Evolutionary conservation across 2,113 vertebrate genomes (phyloP).

Genomic region (Eretmochelys imbricata): DNA sequence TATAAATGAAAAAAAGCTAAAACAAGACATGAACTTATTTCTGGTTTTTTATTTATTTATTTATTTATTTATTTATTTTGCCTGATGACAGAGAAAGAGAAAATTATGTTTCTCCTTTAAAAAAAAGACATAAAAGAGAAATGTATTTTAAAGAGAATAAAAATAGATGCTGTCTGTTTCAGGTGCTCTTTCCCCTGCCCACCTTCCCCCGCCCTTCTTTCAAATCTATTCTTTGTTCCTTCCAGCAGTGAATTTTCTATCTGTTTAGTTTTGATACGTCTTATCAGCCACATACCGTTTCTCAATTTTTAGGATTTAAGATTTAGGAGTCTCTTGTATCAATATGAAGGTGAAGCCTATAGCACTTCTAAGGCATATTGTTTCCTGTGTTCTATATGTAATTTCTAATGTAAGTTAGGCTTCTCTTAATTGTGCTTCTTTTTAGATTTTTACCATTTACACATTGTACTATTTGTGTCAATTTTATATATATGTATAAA

Average conservation of each 20-base stretch:
- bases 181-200: background rate
- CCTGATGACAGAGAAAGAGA: background rate
- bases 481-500: background rate
- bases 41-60: background rate
- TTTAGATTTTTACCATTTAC: background rate
- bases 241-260: background rate
- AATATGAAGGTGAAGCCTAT: background rate
- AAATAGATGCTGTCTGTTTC: background rate
- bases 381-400: background rate
- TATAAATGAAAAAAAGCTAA: background rate
- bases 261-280: background rate
- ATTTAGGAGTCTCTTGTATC: background rate
- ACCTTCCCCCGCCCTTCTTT: background rate
- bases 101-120: rapidly evolving
- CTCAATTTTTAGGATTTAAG: background rate
- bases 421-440: background rate
- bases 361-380: background rate
- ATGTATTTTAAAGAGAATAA: background rate
- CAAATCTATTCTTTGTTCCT: background rate
- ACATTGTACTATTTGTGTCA: background rate
- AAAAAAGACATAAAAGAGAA: background rate
- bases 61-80: no score
- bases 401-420: background rate
- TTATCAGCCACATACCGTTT: background rate
- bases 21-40: background rate